Base-by-base conservation (phyloP, 1,140 invertebrate genomes). In the Helicorthomorpha holstii region DNA sequence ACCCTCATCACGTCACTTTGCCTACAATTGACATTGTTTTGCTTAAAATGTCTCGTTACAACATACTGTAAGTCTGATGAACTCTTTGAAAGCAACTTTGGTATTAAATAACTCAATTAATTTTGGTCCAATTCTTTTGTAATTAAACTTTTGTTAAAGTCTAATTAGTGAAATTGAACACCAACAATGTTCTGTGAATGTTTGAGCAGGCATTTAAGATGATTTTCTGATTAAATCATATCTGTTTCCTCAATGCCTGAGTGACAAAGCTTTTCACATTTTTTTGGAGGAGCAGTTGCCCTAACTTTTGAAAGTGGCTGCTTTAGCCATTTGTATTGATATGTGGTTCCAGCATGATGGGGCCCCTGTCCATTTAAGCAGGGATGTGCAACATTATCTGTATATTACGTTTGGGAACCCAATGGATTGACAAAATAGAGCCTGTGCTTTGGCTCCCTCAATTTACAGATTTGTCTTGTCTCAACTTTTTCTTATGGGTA, bases 401-500 rank as follows among this genome's bases (percentile, higher is more conserved):
- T 12, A 41, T 12, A 19, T 12, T 41, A 41, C 12, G 12, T 41
- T 12, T 41, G 19, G 12, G 38, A 41, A 41, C n/a, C n/a, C 12
- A 41, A 41, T 70, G 64, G 63, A 66, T 69, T 57, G 63, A 66
- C 44, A 58, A 64, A 42, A 56, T 55, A 49, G 63, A 61, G 50
- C 59, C 60, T 41, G 56, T 68, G 49, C 16, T 38, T 48, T 70
- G 66, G 67, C 67, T 63, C 50, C 56, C 67, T 46, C 52, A 61
- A 42, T 66, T 59, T 19, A 66, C 66, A 1, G 67, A 71, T 54
- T 56, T 69, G 52, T 67, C 60, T 48, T 59, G 60, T 38, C 51
- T 64, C 51, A 65, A 69, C 58, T 68, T 63, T 59, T 67, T 66
- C 58, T 59, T 66, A 48, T 64, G 62, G 64, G 62, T 59, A 41